Base-by-base conservation (phyloP, 1,140 invertebrate genomes). In the Drosophila bifasciata region DNA sequence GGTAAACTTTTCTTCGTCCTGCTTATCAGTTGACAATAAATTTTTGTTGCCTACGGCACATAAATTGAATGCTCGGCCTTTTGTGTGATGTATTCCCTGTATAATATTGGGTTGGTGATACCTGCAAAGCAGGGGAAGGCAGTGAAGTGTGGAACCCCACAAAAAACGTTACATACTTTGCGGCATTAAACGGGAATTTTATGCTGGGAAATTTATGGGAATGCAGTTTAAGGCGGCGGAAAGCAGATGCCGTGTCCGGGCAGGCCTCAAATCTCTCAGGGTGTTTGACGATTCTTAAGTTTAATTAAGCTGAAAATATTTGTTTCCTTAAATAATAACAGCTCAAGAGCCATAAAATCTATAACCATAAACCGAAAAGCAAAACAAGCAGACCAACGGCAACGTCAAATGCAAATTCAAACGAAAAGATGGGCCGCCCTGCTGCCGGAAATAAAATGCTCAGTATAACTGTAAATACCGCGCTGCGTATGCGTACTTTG, bases 241-340 rank as follows among this genome's bases (percentile, higher is more conserved):
- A 55, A 83, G 17, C 63, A 74, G 75, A 72, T 62, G 69, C 51
- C 45, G n/a, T 21, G 7, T 36, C 15, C 9, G 9, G 15, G 23
- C n/a, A 4, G 25, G 36, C 39, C 61, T 40, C 57, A 11, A 67
- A 76, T 81, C 78, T 66, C 23, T 45, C 16, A 25, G 53, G 55
- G 60, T 45, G 55, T 56, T 84, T 75, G 25, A 40, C 41, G 60
- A 46, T 74, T 79, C 75, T 88, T 88, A 86, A 86, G 81, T 86
- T 86, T 86, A 86, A 86, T 86, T 86, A 86, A 86, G 81, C 68
- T 81, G 81, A 86, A 86, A 86, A 86, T 86, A 86, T 86, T 86
- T 88, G 73, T 69, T 81, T 77, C 83, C 78, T 86, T 86, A 80
- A 88, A 86, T 86, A 86, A 81, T 67, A 86, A 86, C 58, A 86